phyloP scores from a whole-genome alignment of 1,140 invertebrate species.

The Drosophila kepulauana region DNA sequence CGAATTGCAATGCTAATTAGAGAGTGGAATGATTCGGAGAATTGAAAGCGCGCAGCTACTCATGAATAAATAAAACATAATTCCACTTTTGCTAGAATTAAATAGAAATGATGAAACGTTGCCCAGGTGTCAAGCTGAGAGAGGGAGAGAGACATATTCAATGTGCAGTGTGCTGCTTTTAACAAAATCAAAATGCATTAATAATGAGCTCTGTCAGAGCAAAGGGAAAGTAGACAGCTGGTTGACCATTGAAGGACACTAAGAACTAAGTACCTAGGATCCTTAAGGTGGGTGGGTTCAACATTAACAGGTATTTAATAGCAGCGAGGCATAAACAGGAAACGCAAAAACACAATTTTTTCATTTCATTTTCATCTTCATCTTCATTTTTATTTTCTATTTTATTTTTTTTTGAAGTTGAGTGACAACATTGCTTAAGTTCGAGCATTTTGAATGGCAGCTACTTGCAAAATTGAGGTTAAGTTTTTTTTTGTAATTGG shows the following conservation, averaged over 20 bases:
- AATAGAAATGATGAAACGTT: constrained; percentile 53
- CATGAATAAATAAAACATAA: constrained; percentile 31
- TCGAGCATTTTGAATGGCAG: constrained; percentile 31
- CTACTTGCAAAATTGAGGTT: constrained; percentile 67
- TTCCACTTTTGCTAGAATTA: constrained; percentile 36
- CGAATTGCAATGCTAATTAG: constrained; percentile 7
- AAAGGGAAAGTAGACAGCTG: constrained; percentile 1
- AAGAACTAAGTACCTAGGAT: neutral
- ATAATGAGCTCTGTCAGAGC: constrained; percentile 53
- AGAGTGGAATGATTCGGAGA: neutral
- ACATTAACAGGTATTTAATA: constrained; percentile 61
- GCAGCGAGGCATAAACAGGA: constrained; percentile 58
- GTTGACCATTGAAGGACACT: constrained; percentile 28
- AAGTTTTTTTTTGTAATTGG: constrained; percentile 75
- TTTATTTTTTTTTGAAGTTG: constrained; percentile 38
- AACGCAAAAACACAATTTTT: constrained; percentile 29
- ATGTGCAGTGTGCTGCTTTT: constrained; percentile 41
- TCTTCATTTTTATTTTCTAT: too few relatives aligned
- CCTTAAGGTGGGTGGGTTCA: constrained; percentile 23
- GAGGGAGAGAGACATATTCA: constrained; percentile 16
- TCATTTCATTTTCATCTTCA: neutral
- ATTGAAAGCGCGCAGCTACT: neutral
- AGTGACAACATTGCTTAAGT: constrained; percentile 50
- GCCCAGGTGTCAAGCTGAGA: constrained; percentile 58
- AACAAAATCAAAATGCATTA: constrained; percentile 76